Base-by-base conservation (phyloP, 35 echinoderm and acorn worm species). In the Anneissia japonica region DNA sequence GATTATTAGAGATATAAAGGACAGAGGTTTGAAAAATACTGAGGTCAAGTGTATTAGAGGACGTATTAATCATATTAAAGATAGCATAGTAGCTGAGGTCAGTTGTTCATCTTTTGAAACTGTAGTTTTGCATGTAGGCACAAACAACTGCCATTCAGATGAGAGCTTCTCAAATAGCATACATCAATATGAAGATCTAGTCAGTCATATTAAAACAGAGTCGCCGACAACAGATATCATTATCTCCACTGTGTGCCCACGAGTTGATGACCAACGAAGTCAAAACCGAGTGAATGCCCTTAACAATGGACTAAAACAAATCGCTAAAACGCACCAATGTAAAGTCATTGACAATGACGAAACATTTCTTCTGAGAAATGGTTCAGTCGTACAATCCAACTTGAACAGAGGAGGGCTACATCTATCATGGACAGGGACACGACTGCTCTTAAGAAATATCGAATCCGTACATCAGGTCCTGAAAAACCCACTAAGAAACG, bases 231-330 rank as follows among this genome's bases (percentile, higher is more conserved):
- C 73, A 26, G 73, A 29, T 28, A 34, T 46, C 23, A 36, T 73
- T 43, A 37, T 88, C 13, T 88, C 86, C 21, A 79, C 86, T n/a
- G 86, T 81, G 17, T 55, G 76, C 28, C 86, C 86, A n/a, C 19
- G 86, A 0, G 32, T 35, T 38, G 86, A 88, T 55, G 26, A 46
- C 16, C 3, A 30, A 64, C 11, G 32, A 29, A 55, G 73, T 6
- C 86, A 88, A 64, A 39, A 37, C 28, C 29, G 86, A 64, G 77
- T 81, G 35, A 34, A 88, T n/a, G 7, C 35, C 1, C 30, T 88
- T 51, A 88, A 88, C 37, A n/a, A 2, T 28, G 72, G 35, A 32
- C 39, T 88, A 32, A 30, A 36, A 3, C 26, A n/a, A 7, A 37
- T 88, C 1, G 86, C 86, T 38, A 43, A 45, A 7, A 35, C 79